A percentile compares a stretch with the other conserved stretches of the same genome.
Conservation (phyloP, 2,113 vertebrate species). For the Psammodynastes pulverulentus region DNA sequence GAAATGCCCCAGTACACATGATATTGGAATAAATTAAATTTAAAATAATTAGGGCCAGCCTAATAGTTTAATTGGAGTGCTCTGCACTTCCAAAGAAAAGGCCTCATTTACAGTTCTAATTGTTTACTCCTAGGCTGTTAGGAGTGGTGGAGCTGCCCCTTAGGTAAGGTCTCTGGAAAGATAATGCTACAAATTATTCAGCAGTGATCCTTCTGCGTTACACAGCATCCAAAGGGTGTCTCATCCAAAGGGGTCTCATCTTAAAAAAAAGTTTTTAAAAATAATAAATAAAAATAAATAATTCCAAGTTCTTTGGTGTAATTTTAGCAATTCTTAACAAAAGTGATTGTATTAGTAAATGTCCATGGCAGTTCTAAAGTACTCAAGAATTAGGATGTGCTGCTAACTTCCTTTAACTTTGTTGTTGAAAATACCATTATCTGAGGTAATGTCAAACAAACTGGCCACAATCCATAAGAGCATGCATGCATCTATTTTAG, state of each 20-base stretch:
- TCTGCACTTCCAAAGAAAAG: constrained; percentile 46
- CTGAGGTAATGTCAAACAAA: constrained; percentile 11
- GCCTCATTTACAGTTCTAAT: constrained; percentile 28
- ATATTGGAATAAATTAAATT: constrained; percentile 76
- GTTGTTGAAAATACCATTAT: constrained; percentile 11
- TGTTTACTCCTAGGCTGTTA: constrained; percentile 26
- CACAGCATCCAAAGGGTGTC: constrained; percentile 49
- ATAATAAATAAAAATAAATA: constrained; percentile 68
- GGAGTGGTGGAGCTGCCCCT: constrained; percentile 29
- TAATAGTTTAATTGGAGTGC: constrained; percentile 39
- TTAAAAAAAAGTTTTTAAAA: constrained; percentile 42
- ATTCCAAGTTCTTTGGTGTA: constrained; percentile 69
- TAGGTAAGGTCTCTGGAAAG: constrained; percentile 19
- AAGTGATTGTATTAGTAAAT: constrained; percentile 58
- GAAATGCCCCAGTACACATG: constrained; percentile 62
- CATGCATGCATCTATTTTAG: neutral
- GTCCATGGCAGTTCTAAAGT: constrained; percentile 60
- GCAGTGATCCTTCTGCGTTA: constrained; percentile 6
- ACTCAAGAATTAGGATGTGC: constrained; percentile 48
- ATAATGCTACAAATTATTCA: constrained; percentile 20
- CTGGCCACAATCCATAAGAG: constrained; percentile 23
- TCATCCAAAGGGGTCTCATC: constrained; percentile 12
- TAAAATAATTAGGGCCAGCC: constrained; percentile 55
- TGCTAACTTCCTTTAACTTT: constrained; percentile 39
- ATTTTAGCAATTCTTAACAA: constrained; percentile 51